phyloP scores from a whole-genome alignment of 2,888 invertebrate genomes.

The Hymenopus coronatus region DNA sequence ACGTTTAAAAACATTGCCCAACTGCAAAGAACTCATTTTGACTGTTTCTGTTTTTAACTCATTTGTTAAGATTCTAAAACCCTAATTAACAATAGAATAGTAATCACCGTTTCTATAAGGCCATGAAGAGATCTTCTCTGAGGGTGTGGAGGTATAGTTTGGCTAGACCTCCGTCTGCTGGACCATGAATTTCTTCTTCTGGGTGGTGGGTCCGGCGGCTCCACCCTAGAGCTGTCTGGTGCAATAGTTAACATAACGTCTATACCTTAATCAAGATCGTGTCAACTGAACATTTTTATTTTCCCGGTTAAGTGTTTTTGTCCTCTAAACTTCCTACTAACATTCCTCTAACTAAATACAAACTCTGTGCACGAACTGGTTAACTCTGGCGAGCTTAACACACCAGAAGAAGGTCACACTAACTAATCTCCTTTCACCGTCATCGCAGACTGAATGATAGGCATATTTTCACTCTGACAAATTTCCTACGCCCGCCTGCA shows the following conservation, averaged over 20 bases:
- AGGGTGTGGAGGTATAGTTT: neutral
- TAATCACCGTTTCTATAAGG: constrained; percentile 7
- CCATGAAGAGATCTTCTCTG: constrained; percentile 19
- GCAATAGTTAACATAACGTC: neutral
- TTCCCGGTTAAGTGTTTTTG: neutral
- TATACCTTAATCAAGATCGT: neutral
- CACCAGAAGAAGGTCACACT: neutral
- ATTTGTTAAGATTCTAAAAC: neutral
- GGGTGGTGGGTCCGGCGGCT: constrained; percentile 25
- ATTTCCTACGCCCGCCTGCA: neutral
- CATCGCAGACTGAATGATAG: neutral
- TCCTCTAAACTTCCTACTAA: too few species aligned
- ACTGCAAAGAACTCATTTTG: too few species aligned
- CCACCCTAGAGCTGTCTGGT: neutral
- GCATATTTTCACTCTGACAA: neutral
- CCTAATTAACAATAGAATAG: neutral
- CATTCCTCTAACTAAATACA: neutral
- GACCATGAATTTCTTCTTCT: constrained; percentile 17
- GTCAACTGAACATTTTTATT: neutral
- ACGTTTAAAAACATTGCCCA: too few species aligned
- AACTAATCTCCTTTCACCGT: neutral
- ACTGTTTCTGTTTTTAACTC: neutral
- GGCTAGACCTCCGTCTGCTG: constrained; percentile 18
- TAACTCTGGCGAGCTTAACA: too few species aligned
- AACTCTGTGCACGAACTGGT: too few species aligned